Conservation (phyloP, 2,797 vertebrate species). For the Malacoctenus gilli region DNA sequence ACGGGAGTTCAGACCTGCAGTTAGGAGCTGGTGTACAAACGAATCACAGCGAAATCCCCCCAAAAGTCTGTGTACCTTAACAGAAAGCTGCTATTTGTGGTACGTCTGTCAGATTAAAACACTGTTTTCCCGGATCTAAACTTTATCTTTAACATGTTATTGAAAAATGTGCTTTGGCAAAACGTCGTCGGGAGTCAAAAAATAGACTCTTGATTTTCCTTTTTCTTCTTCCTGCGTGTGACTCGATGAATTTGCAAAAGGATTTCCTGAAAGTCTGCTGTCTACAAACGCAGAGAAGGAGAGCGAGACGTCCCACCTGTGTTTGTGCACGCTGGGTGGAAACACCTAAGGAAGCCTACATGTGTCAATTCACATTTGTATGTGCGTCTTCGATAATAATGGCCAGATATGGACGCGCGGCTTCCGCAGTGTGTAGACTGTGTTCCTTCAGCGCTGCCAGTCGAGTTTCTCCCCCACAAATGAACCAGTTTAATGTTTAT, state of each 20-base stretch:
- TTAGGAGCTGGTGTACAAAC: no score
- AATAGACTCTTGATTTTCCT: conserved; percentile 13
- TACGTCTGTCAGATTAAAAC: conserved; percentile 40
- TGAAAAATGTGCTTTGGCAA: conserved; percentile 33
- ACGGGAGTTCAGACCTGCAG: background rate
- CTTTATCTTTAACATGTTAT: conserved; percentile 51
- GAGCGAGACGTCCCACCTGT: conserved; percentile 39
- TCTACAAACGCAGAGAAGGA: conserved; percentile 55
- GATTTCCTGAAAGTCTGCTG: conserved; percentile 66
- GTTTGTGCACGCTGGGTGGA: conserved; percentile 12
- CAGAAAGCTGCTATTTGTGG: conserved; percentile 26
- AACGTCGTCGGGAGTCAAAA: conserved; percentile 8
- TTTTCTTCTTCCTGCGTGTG: conserved; percentile 16
- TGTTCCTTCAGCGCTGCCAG: no score
- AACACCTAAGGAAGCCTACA: background rate
- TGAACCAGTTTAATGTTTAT: no score
- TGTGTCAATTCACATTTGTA: background rate
- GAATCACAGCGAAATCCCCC: conserved; percentile 1
- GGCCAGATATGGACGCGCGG: no score
- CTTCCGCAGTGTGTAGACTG: no score
- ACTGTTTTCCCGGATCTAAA: conserved; percentile 33
- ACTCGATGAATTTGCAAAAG: conserved; percentile 70
- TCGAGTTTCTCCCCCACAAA: no score
- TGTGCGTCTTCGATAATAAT: background rate
- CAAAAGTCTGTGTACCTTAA: conserved; percentile 22